Conservation (phyloP, 1,140 invertebrate species). For the Zaprionus camerounensis region DNA sequence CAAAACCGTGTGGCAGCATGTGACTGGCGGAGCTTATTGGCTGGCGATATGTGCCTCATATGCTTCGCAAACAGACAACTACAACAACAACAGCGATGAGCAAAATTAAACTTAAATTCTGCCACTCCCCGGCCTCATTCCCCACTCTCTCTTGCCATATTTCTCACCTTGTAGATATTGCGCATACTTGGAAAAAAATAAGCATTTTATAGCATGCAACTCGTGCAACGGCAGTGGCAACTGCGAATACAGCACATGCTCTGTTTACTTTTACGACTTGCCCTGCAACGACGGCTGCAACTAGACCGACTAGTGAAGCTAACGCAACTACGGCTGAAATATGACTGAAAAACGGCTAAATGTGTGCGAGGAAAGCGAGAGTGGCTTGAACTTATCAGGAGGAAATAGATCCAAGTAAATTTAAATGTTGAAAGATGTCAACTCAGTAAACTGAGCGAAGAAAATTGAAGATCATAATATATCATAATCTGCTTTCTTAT, state of each 20-base stretch:
- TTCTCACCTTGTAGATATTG: slow-evolving; percentile 66
- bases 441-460: too few species aligned
- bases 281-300: background rate
- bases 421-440: too few species aligned
- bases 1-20: background rate
- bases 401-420: too few species aligned
- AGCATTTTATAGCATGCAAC: slow-evolving; percentile 73
- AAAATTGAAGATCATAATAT: too few species aligned
- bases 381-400: background rate
- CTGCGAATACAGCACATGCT: background rate
- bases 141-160: slow-evolving; percentile 42
- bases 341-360: background rate
- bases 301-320: background rate
- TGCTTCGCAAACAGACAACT: background rate
- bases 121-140: background rate
- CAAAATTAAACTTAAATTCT: slow-evolving; percentile 6
- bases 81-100: background rate
- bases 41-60: background rate
- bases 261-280: too few species aligned
- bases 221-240: slow-evolving; percentile 23
- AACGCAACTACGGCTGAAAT: background rate
- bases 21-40: background rate
- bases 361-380: background rate
- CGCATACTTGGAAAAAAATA: slow-evolving; percentile 69
- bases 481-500: too few species aligned